Conservation (phyloP, 2,113 vertebrate genomes). For the Paradoxurus hermaphroditus region DNA sequence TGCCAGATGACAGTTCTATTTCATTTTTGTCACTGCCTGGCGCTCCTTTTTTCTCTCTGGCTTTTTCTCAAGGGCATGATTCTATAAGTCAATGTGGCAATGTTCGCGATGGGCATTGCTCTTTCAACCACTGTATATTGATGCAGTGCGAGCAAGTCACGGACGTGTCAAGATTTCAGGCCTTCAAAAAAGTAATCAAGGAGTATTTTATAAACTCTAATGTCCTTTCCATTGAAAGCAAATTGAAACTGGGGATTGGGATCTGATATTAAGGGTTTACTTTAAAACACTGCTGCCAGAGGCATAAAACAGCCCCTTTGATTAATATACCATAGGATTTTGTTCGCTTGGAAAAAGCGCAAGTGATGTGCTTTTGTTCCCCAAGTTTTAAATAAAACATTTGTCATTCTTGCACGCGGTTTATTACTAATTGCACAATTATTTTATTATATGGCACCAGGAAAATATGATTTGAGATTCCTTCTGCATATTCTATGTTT, state of each 20-base stretch:
- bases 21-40: conserved; percentile 85
- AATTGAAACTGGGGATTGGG: conserved; percentile 68
- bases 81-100: conserved; percentile 83
- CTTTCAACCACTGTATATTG: conserved; percentile 76
- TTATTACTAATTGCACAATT: conserved; percentile 77
- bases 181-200: conserved; percentile 75
- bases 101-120: conserved; percentile 79
- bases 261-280: conserved; percentile 70
- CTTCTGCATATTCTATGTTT: conserved; percentile 68
- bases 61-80: conserved; percentile 85
- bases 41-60: conserved; percentile 78
- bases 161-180: conserved; percentile 68
- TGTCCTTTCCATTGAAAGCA: conserved; percentile 65
- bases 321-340: conserved; percentile 69
- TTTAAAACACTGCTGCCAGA: conserved; percentile 72
- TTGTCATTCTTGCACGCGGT: conserved; percentile 60
- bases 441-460: conserved; percentile 64
- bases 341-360: conserved; percentile 52
- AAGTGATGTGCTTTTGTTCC: conserved; percentile 62
- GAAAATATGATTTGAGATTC: conserved; percentile 64
- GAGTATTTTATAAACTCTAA: conserved; percentile 70
- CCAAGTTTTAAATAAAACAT: conserved; percentile 71
- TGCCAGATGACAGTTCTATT: conserved; percentile 87
- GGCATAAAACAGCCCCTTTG: conserved; percentile 73
- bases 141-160: conserved; percentile 64